A percentile compares a stretch with the other conserved stretches of the same genome.
Evolutionary conservation across 92 coral and sea anemone species (phyloP).

Genomic region (Isaurus tuberculatus): DNA sequence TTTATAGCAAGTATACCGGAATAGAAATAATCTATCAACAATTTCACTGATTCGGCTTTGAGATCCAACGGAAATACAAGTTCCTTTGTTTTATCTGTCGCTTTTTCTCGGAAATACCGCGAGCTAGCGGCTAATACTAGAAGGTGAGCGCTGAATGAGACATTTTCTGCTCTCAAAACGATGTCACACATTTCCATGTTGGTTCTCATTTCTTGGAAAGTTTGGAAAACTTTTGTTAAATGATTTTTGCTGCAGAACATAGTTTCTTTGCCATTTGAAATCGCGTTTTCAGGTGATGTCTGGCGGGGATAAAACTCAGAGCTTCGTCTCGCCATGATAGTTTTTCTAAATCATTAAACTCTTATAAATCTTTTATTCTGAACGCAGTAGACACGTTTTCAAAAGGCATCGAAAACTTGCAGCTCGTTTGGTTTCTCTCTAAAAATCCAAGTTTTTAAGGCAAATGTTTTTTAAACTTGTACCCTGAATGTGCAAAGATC

Average conservation of each 20-base stretch:
- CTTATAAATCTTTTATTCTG: not conserved
- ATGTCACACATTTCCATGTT: constrained; percentile 86
- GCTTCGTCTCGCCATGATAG: constrained; percentile 31
- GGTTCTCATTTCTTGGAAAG: constrained; percentile 78
- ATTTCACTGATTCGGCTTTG: constrained; percentile 70
- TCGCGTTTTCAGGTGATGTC: constrained; percentile 1
- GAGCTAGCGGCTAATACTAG: constrained; percentile 83
- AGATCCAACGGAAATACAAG: constrained; percentile 59
- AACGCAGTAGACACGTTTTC: not conserved
- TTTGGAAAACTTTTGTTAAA: constrained; percentile 48
- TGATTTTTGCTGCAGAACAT: constrained; percentile 42
- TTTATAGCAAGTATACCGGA: constrained; percentile 70
- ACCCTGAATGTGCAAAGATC: constrained; percentile 12
- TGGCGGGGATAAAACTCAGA: constrained; percentile 42
- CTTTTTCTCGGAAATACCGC: constrained; percentile 72
- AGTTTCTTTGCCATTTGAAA: not conserved
- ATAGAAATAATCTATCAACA: constrained; percentile 83
- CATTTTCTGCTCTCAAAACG: constrained; percentile 71
- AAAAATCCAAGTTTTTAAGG: constrained; percentile 1
- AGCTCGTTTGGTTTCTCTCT: not conserved
- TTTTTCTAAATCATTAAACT: not conserved
- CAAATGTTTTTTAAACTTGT: constrained; percentile 1
- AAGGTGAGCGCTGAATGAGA: constrained; percentile 77
- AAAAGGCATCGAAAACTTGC: not conserved
- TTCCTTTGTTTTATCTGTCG: constrained; percentile 42